Evolutionary conservation across 2,113 vertebrate species (phyloP).

Genomic region (Plestiodon gilberti): DNA sequence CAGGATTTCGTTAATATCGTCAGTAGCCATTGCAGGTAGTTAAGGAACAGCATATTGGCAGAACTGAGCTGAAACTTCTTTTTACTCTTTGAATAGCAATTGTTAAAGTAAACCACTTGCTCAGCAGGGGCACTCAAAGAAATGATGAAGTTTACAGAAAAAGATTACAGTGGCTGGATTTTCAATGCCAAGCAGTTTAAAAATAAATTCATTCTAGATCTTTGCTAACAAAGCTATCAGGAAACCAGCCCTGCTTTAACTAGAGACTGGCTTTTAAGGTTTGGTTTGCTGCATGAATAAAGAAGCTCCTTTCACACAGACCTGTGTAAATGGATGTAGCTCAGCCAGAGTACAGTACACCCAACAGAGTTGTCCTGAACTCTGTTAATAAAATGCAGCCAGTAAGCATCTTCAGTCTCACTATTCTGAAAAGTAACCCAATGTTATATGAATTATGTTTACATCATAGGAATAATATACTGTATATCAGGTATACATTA

Average conservation of each 20-base stretch:
- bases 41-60: constrained; percentile 19
- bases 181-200: constrained; percentile 40
- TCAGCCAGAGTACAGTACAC: background rate
- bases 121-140: background rate
- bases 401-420: background rate
- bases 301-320: background rate
- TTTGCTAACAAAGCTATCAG: constrained; percentile 5
- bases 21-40: constrained; percentile 9
- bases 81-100: background rate
- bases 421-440: background rate
- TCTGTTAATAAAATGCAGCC: background rate
- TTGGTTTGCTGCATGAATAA: constrained; percentile 3
- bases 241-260: background rate
- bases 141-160: background rate
- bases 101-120: constrained; percentile 6
- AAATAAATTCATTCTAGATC: constrained; percentile 41
- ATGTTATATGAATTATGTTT: background rate
- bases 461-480: background rate
- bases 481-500: background rate
- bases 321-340: background rate
- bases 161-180: background rate
- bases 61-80: constrained; percentile 7
- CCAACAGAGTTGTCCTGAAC: background rate
- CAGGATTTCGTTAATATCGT: constrained; percentile 18
- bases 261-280: background rate